Percentiles rank a stretch among this genome's conserved stretches.
Conservation (phyloP, 2,113 vertebrate species). For the Pseudorasbora parva region DNA sequence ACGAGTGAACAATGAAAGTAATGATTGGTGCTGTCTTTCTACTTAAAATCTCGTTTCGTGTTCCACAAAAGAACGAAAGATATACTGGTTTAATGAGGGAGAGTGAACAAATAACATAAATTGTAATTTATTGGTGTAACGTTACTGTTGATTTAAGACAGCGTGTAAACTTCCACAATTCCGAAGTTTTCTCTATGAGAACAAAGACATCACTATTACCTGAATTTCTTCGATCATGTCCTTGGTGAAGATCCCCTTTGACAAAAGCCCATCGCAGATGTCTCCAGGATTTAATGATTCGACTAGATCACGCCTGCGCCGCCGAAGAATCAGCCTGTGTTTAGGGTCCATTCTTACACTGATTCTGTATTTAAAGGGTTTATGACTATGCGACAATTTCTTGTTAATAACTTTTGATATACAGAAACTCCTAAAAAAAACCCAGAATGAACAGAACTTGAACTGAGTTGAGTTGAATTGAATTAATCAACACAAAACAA, state of each 20-base stretch:
- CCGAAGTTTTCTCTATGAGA: neutral
- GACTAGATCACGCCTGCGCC: slow-evolving; percentile 77
- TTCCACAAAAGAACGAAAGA: neutral
- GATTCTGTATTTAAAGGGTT: neutral
- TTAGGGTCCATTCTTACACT: slow-evolving; percentile 78
- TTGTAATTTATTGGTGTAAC: neutral
- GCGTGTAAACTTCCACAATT: neutral
- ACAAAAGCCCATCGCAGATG: slow-evolving; percentile 80
- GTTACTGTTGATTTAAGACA: neutral
- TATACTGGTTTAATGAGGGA: neutral
- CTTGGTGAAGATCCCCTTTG: slow-evolving; percentile 80
- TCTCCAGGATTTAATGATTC: slow-evolving; percentile 73
- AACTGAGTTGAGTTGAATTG: neutral
- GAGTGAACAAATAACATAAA: neutral
- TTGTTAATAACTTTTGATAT: neutral
- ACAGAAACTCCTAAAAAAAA: neutral
- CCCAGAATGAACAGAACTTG: neutral
- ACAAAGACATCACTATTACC: slow-evolving; percentile 60
- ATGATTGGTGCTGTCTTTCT: neutral
- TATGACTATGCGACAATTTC: neutral
- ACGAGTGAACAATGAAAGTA: too few species aligned
- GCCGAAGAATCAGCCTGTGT: slow-evolving; percentile 76
- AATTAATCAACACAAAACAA: neutral
- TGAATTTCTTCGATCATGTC: slow-evolving; percentile 91
- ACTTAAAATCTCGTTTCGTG: neutral